Percentiles rank a stretch among this genome's conserved stretches.
Evolutionary conservation across 2,113 vertebrate species (phyloP).

Genomic region (Serinus canaria): DNA sequence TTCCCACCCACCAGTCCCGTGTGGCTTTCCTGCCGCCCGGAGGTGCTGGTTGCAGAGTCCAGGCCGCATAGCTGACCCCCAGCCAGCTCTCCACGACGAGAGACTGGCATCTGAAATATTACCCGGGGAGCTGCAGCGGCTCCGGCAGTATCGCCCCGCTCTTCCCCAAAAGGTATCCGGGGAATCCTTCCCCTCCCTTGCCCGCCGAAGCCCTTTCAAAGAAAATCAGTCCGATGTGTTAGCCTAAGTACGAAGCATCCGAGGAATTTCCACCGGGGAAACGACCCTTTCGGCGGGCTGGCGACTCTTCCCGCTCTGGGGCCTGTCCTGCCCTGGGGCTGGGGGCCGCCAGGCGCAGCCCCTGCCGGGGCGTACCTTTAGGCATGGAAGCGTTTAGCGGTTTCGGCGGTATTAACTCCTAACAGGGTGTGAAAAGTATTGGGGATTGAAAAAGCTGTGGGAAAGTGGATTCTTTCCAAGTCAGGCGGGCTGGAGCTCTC

Average conservation of each 20-base stretch:
- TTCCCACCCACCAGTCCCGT: no score
- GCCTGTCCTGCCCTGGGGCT: not conserved
- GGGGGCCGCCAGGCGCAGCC: not conserved
- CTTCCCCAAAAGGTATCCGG: not conserved
- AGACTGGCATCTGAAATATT: not conserved
- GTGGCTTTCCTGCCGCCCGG: not conserved
- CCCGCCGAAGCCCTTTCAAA: not conserved
- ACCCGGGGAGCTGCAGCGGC: not conserved
- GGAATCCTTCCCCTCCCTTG: not conserved
- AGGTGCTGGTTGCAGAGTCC: not conserved
- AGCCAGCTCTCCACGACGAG: not conserved
- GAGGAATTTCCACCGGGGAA: not conserved
- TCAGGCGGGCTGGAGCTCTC: not conserved
- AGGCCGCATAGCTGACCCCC: not conserved
- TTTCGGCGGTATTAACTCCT: conserved; percentile 60
- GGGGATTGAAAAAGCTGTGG: conserved; percentile 69
- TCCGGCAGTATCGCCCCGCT: not conserved
- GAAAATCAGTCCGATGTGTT: not conserved
- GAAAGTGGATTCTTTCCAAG: conserved; percentile 68
- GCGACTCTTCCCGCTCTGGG: not conserved
- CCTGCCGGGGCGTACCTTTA: not conserved
- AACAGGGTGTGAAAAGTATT: conserved; percentile 73
- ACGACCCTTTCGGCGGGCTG: not conserved
- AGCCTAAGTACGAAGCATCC: not conserved
- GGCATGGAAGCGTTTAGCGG: conserved; percentile 66